Evolutionary conservation across 1,140 invertebrate genomes (phyloP).

Genomic region (Littorina saxatilis): DNA sequence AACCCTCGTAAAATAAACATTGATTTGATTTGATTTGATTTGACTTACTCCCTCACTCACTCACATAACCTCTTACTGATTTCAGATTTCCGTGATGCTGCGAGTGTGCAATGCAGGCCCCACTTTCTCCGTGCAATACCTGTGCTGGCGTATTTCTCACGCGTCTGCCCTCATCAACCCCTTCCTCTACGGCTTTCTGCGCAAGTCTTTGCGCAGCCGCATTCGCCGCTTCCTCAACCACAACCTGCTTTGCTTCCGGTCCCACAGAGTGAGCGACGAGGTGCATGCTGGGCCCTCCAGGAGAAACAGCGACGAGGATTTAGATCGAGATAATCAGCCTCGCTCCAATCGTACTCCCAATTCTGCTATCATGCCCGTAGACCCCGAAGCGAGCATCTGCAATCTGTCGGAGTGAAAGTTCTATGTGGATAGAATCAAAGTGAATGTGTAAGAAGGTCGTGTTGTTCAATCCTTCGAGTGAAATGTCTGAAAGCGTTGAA

Average conservation of each 20-base stretch:
- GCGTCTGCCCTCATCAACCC: slow-evolving; percentile 22
- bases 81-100: slow-evolving; percentile 24
- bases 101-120: not conserved
- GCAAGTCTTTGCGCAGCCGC: slow-evolving; percentile 39
- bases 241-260: slow-evolving; percentile 23
- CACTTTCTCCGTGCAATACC: slow-evolving; percentile 24
- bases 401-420: not conserved
- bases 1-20: too few species aligned
- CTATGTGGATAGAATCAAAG: not conserved
- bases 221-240: slow-evolving; percentile 22
- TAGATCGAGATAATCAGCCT: too few species aligned
- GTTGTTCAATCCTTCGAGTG: not conserved
- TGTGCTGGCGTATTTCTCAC: slow-evolving; percentile 36
- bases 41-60: too few species aligned
- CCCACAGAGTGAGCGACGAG: not conserved
- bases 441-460: not conserved
- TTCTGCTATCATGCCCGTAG: not conserved
- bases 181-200: slow-evolving; percentile 38
- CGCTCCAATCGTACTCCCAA: too few species aligned
- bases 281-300: too few species aligned
- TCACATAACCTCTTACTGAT: too few species aligned
- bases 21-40: too few species aligned
- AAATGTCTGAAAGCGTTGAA: too few species aligned
- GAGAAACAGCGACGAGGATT: too few species aligned
- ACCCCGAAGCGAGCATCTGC: not conserved